A percentile compares a stretch with the other conserved stretches of the same genome.
These are phyloP conservation scores for Toxotes jaculatrix DNA, from an alignment of 2,113 vertebrate species.

Conservation along the genomic window DNA sequence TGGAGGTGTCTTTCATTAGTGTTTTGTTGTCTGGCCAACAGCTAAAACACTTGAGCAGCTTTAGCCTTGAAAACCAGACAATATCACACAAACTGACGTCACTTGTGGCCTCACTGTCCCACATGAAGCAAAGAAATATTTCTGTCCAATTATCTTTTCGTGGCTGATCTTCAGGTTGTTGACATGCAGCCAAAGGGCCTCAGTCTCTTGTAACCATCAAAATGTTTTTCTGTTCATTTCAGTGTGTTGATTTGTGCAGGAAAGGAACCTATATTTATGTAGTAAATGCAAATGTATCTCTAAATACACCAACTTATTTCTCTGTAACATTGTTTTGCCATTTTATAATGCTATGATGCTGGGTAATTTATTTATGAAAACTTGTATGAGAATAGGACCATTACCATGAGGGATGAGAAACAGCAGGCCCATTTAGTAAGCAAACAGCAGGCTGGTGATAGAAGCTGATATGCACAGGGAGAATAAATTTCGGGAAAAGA, in stretches of 20 bases:
- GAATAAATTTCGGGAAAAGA: background rate
- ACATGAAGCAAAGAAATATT: background rate
- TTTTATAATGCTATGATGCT: background rate
- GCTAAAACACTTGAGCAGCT: constrained; percentile 1
- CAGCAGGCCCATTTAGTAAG: background rate
- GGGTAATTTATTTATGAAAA: background rate
- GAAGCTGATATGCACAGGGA: background rate
- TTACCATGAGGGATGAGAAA: background rate
- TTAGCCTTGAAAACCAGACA: constrained; percentile 37
- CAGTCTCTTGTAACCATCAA: background rate
- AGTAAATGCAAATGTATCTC: background rate
- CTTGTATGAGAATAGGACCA: background rate
- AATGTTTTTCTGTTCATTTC: background rate
- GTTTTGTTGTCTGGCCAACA: constrained; percentile 9
- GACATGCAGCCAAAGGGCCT: background rate
- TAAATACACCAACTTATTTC: background rate
- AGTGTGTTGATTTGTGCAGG: background rate
- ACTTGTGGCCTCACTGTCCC: background rate
- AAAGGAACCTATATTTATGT: background rate
- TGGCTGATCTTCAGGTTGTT: background rate
- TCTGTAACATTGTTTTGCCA: background rate
- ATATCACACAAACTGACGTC: background rate
- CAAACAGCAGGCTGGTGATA: background rate
- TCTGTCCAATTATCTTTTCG: background rate
- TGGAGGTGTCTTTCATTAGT: background rate